phyloP scores from a whole-genome alignment of 1,140 invertebrate species.

The Antheraea pernyi region DNA sequence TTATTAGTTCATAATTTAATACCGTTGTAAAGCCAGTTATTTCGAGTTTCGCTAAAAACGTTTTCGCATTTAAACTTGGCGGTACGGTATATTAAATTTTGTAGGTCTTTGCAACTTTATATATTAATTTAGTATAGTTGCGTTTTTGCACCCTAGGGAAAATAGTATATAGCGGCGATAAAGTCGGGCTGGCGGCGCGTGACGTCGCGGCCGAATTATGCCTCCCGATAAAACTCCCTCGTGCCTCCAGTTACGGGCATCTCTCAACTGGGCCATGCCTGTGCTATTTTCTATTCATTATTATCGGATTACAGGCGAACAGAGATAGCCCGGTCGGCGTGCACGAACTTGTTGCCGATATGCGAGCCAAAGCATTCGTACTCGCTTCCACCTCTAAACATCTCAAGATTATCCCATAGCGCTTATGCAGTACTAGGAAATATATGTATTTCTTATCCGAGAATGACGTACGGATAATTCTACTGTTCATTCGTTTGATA shows the following conservation, averaged over 20 bases:
- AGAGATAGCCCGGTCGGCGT: slow-evolving; percentile 48
- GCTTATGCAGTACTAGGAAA: slow-evolving; percentile 15
- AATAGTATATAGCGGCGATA: slow-evolving; percentile 54
- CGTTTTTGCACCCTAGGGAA: slow-evolving; percentile 45
- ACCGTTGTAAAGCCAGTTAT: not conserved
- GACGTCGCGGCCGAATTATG: slow-evolving; percentile 65
- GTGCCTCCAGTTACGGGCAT: slow-evolving; percentile 54
- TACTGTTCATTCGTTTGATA: slow-evolving; percentile 4
- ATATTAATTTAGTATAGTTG: slow-evolving; percentile 35
- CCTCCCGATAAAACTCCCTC: slow-evolving; percentile 61
- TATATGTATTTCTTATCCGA: not conserved
- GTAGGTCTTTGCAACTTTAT: slow-evolving; percentile 16
- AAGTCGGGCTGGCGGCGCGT: slow-evolving; percentile 55
- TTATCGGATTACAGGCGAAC: slow-evolving; percentile 67
- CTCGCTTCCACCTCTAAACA: slow-evolving; percentile 26
- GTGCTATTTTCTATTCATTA: slow-evolving; percentile 73
- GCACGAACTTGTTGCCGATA: slow-evolving; percentile 65
- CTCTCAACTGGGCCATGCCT: slow-evolving; percentile 57
- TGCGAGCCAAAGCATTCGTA: slow-evolving; percentile 42
- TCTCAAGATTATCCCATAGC: slow-evolving; percentile 29
- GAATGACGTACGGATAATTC: slow-evolving; percentile 10
- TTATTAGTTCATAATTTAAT: slow-evolving; percentile 13
- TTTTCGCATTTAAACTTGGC: not conserved
- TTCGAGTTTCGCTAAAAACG: not conserved
- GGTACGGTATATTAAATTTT: slow-evolving; percentile 5